Conservation (phyloP, 2,888 invertebrate species). For the Auanema sp. region DNA sequence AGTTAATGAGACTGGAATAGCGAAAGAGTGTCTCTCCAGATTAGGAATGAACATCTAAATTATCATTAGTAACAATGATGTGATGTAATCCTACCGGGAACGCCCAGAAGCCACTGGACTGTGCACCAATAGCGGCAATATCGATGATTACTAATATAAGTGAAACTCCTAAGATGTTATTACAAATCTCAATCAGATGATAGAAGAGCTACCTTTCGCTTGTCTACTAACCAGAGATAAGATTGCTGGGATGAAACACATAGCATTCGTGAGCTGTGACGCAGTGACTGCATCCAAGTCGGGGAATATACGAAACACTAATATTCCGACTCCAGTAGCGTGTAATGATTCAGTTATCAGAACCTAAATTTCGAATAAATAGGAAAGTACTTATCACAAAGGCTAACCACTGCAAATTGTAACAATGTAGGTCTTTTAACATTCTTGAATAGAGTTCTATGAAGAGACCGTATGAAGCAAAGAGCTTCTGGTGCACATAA, state of each 20-base stretch:
- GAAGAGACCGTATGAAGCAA: slow-evolving; percentile 64
- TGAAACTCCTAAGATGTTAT: slow-evolving; percentile 23
- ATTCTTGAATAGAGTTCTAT: slow-evolving; percentile 66
- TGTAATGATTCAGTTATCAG: slow-evolving; percentile 85
- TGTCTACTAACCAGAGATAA: slow-evolving; percentile 68
- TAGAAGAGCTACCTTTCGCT: slow-evolving; percentile 31
- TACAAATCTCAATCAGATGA: no score
- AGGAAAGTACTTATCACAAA: not conserved
- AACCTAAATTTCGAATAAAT: slow-evolving; percentile 66
- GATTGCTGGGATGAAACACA: slow-evolving; percentile 86
- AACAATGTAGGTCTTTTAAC: slow-evolving; percentile 57
- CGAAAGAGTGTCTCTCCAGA: slow-evolving; percentile 71
- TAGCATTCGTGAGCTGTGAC: slow-evolving; percentile 91
- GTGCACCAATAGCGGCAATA: slow-evolving; percentile 81
- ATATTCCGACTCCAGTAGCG: slow-evolving; percentile 81
- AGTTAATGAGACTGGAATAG: slow-evolving; percentile 82
- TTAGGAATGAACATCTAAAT: slow-evolving; percentile 54
- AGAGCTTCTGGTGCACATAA: slow-evolving; percentile 65
- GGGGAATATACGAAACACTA: slow-evolving; percentile 86
- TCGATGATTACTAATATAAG: slow-evolving; percentile 69
- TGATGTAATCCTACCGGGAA: slow-evolving; percentile 74
- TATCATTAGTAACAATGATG: not conserved
- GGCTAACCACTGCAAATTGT: slow-evolving; percentile 56
- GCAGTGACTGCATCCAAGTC: slow-evolving; percentile 85
- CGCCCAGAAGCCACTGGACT: slow-evolving; percentile 85